phyloP scores from a whole-genome alignment of 2,113 vertebrate genomes.

The Scartelaos histophorus region DNA sequence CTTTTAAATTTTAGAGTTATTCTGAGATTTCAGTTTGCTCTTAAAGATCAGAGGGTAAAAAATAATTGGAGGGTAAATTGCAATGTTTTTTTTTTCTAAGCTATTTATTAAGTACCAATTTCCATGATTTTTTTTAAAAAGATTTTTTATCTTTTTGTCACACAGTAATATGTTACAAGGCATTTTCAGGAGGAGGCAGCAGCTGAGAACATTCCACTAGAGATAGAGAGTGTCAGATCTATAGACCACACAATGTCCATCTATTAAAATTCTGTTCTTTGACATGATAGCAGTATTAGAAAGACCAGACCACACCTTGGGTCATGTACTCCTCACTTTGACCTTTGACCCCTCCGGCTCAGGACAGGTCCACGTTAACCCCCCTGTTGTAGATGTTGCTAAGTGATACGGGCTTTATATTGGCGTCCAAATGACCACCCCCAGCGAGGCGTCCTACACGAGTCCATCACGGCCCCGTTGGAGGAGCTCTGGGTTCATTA shows the following conservation, averaged over 20 bases:
- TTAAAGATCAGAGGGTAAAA: neutral
- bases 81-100: neutral
- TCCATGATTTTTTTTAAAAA: too few species aligned
- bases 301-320: neutral
- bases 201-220: too few species aligned
- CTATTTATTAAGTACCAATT: too few species aligned
- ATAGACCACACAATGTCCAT: neutral
- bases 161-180: too few species aligned
- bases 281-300: neutral
- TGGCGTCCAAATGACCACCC: constrained; percentile 35
- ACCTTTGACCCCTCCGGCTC: constrained; percentile 30
- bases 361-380: constrained; percentile 10
- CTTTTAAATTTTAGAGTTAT: too few species aligned
- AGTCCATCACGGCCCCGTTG: constrained; percentile 44
- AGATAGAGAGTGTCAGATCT: neutral
- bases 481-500: constrained; percentile 60
- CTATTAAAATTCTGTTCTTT: too few species aligned
- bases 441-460: constrained; percentile 43
- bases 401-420: constrained; percentile 30
- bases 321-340: constrained; percentile 9
- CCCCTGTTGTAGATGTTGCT: constrained; percentile 16
- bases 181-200: too few species aligned
- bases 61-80: neutral
- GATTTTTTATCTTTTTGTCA: too few species aligned
- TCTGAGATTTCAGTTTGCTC: neutral